These are phyloP conservation scores for Equus quagga DNA, from an alignment of 2,113 vertebrate genomes.

Conservation along the genomic window DNA sequence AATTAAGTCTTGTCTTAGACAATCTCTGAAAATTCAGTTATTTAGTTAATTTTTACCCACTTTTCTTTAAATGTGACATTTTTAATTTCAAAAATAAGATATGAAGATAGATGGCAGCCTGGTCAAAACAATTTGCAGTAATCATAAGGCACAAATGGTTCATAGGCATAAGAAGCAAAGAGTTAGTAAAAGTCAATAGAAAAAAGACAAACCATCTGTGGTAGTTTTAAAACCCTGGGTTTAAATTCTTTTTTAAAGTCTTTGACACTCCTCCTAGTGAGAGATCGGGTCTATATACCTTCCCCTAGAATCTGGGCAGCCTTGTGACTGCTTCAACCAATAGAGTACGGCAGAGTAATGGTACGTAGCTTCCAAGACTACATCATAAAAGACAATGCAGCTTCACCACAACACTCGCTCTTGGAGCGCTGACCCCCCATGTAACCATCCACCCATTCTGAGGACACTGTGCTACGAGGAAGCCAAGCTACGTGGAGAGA, in stretches of 20 bases:
- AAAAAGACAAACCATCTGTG: neutral
- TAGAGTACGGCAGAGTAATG: neutral
- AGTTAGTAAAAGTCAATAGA: neutral
- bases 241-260: conserved; percentile 6
- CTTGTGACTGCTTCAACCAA: neutral
- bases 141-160: neutral
- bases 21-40: conserved; percentile 35
- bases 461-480: neutral
- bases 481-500: neutral
- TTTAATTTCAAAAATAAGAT: conserved; percentile 7
- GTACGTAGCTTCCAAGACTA: neutral
- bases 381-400: neutral
- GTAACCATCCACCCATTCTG: neutral
- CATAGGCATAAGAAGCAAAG: neutral
- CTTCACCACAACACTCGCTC: neutral
- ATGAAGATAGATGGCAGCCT: neutral
- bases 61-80: conserved; percentile 23
- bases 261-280: neutral
- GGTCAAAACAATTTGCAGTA: neutral
- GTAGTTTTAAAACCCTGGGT: conserved; percentile 10
- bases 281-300: neutral
- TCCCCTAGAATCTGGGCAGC: neutral
- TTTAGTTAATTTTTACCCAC: neutral
- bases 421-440: neutral
- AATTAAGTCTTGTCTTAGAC: conserved; percentile 3